Base-by-base conservation (phyloP, 2,888 invertebrate genomes). In the Rhagophthalmus giganteus region DNA sequence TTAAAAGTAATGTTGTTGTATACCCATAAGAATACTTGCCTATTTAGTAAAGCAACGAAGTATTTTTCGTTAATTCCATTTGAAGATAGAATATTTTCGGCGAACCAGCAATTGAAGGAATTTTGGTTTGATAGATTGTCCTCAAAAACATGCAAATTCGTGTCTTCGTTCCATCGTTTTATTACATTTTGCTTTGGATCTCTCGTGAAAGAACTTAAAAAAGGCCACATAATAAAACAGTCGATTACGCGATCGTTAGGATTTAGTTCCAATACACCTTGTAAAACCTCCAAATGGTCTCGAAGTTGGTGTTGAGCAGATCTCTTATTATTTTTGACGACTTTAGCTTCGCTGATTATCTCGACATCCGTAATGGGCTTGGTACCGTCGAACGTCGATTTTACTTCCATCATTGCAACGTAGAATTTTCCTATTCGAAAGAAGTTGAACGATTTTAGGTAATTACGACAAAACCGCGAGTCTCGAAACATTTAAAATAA, bases 161-260 rank as follows among this genome's bases (percentile, higher is more conserved):
- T 57, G 32, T 72, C 72, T 42, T 70, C 70, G 27, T 63, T 64
- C 73, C 73, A 73, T 37, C 73, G 49, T 50, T 57, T 61, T 7
- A 70, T 66, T 4, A 58, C 59, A 26, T 65, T 57, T 15, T 69
- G 67, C 30, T 63, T 64, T 1, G 72, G 70, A 54, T 72, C 70
- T 24, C 46, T 64, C 13, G 71, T 73, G 28, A 59, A 46, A 14
- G 64, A 57, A 1, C 67, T 63, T 35, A 73, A 54, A 53, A 68
- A 73, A 0, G 73, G 73, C 73, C 73, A 73, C 65, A 72, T 70
- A 16, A 73, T 68, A 49, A 66, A 71, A 20, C 57, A 61, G 50
- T 71, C 67, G 1, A 69, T 58, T 2, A 54, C 14, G 16, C 62
- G 57, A 6, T 62, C 56, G 2, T 47, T 47, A 1, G 61, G 51